Conservation (phyloP, 2,888 invertebrate genomes). For the Polyploca ridens region DNA sequence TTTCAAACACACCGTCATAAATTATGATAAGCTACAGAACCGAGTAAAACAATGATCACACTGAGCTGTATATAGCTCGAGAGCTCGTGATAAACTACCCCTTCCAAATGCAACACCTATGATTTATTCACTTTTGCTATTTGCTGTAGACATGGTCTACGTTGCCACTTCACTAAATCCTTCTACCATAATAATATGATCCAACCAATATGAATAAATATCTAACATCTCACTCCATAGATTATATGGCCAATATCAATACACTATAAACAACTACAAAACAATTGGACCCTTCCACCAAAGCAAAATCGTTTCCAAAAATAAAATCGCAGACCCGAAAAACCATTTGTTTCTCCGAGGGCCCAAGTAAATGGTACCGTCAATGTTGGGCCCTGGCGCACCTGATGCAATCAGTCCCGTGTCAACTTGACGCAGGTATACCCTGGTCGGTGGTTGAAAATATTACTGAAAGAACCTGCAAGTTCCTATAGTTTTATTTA, state of each 20-base stretch:
- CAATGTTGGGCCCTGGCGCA: conserved; percentile 31
- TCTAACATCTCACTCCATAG: no score
- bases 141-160: no score
- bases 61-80: no score
- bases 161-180: no score
- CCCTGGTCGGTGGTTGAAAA: background rate
- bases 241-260: background rate
- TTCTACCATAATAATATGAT: no score
- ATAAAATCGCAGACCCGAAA: conserved; percentile 22
- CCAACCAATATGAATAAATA: no score
- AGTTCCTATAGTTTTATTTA: conserved; percentile 21
- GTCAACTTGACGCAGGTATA: conserved; percentile 53
- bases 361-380: conserved; percentile 33
- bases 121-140: no score
- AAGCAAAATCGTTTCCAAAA: conserved; percentile 14
- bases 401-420: conserved; percentile 54
- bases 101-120: no score
- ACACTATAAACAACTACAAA: background rate
- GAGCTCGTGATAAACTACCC: no score
- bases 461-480: background rate
- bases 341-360: conserved; percentile 35
- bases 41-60: no score
- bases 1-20: no score
- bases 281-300: conserved; percentile 3
- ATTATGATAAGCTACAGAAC: no score